phyloP scores from a whole-genome alignment of 2,888 invertebrate species.

The Auanema freiburgensis region DNA sequence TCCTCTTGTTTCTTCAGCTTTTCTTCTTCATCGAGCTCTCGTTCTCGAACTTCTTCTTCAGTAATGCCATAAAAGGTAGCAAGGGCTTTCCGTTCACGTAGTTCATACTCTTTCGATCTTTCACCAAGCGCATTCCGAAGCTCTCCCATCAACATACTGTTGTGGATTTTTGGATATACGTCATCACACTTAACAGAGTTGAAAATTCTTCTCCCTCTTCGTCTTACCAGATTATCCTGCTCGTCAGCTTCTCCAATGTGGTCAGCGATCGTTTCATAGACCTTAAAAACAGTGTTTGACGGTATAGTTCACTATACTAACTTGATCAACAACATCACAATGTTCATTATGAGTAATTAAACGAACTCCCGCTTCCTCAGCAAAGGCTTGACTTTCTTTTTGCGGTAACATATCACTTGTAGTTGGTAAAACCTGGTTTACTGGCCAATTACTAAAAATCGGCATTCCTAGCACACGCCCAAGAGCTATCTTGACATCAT shows the following conservation, averaged over 20 bases:
- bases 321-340: constrained; percentile 4
- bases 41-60: constrained; percentile 14
- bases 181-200: no score
- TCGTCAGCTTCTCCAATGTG: not conserved
- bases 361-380: not conserved
- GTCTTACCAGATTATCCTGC: constrained; percentile 2
- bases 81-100: constrained; percentile 16
- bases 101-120: constrained; percentile 15
- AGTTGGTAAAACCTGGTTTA: no score
- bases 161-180: no score
- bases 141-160: constrained; percentile 13
- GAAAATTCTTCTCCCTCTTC: no score
- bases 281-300: constrained; percentile 1
- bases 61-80: constrained; percentile 19
- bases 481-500: no score
- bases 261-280: constrained; percentile 14
- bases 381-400: not conserved
- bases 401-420: no score
- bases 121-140: constrained; percentile 8
- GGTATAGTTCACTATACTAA: not conserved
- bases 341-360: constrained; percentile 5
- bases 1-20: constrained; percentile 10
- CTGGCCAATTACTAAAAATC: no score
- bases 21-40: constrained; percentile 8
- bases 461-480: no score